phyloP scores from a whole-genome alignment of 2,888 invertebrate genomes.

The Lissonota sp. region DNA sequence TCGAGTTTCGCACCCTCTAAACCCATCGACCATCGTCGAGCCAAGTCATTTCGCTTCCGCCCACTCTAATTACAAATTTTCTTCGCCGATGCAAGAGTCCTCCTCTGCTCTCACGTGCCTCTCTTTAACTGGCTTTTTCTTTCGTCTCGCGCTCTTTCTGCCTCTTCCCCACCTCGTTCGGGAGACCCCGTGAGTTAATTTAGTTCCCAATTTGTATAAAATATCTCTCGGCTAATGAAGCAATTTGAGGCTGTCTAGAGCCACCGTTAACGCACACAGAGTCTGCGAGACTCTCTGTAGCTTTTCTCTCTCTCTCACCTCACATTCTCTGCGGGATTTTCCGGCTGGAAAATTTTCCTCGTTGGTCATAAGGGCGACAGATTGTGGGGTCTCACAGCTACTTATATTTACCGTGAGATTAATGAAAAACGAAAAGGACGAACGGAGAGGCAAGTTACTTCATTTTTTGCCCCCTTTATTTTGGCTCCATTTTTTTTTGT shows the following conservation, averaged over 20 bases:
- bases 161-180: slow-evolving; percentile 47
- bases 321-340: background rate
- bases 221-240: slow-evolving; percentile 83
- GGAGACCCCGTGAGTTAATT: slow-evolving; percentile 74
- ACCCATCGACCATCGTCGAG: slow-evolving; percentile 55
- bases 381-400: slow-evolving; percentile 7
- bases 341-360: slow-evolving; percentile 1
- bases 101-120: slow-evolving; percentile 40
- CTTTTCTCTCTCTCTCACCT: slow-evolving; percentile 11
- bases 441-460: background rate
- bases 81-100: slow-evolving; percentile 60
- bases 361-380: slow-evolving; percentile 22
- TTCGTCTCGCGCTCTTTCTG: slow-evolving; percentile 19
- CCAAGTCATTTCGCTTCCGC: slow-evolving; percentile 59
- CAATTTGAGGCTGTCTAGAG: slow-evolving; percentile 82
- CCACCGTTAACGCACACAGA: slow-evolving; percentile 79
- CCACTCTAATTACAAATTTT: slow-evolving; percentile 67
- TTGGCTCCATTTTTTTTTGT: slow-evolving; percentile 25
- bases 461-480: background rate
- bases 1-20: slow-evolving; percentile 51
- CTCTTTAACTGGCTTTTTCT: slow-evolving; percentile 22
- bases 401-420: slow-evolving; percentile 25
- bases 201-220: slow-evolving; percentile 83
- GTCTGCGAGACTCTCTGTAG: slow-evolving; percentile 72
- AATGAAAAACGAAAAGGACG: slow-evolving; percentile 15